Evolutionary conservation across 2,888 invertebrate species (phyloP), one percentile per base, ranked within the genome.

Genomic region (Chrysolina americana): DNA sequence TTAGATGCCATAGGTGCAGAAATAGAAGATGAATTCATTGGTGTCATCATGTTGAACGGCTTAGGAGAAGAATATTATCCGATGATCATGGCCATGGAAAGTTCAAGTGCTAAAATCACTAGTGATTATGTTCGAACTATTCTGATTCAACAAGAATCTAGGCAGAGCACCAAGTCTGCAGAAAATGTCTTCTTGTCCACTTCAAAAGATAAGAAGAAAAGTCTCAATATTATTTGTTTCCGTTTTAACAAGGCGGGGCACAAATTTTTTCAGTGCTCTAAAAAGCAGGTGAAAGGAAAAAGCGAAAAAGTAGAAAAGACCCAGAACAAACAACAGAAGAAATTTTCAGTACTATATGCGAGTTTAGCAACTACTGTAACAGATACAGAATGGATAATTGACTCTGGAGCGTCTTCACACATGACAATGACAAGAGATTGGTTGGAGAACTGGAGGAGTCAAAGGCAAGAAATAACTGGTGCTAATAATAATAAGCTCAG

Each of bases 1-100:
- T 56, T 70, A 48, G 10, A 68, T 17, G 36, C 21, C 62, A 68
- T 68, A 28, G 28, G 41, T 6, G 36, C n/a, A n/a, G 48, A 28
- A 5, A 28, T 72, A 19, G 72, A 72, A 11, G 68, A 72, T 48
- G 72, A 72, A 47, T 69, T 68, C 36, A 28, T 73, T 48, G 62
- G 65, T 64, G 62, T 65, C 3, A 72, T 75, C 19, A 53, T 75
- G 71, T 41, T 75, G 17, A 68, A 63, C 41, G 71, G 71, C 6
- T 36, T 75, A 36, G 44, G 66, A 19, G 53, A 63, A 56, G 71
- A 75, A 23, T 75, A 71, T 71, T 63, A 75, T 41, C 75, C 71
- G 2, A 75, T 75, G 75, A 64, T 72, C 3, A 75, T 75, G 71
- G 63, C 75, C 21, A 21, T 75, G 19, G 75, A 75, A 63, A 73